phyloP scores from a whole-genome alignment of 2,113 vertebrate genomes.

The Ammospiza caudacuta region DNA sequence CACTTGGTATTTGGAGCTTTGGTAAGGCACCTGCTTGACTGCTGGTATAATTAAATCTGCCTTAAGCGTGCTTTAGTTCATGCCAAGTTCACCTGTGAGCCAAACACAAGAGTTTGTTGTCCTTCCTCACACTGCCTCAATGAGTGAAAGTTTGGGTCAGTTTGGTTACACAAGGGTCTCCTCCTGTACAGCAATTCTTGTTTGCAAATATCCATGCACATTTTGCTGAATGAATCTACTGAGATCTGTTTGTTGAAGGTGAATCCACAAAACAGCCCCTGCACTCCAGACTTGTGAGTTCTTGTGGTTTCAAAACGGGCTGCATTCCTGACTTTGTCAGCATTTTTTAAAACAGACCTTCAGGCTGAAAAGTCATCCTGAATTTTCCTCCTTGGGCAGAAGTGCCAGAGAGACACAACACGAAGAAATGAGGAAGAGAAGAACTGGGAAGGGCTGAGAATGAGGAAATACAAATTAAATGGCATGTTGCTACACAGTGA shows the following conservation, averaged over 20 bases:
- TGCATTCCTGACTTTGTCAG: not conserved
- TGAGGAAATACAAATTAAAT: not conserved
- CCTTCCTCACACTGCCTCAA: not conserved
- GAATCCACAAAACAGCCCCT: not conserved
- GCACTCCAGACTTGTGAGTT: not conserved
- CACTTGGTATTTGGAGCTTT: not conserved
- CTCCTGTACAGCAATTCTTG: not conserved
- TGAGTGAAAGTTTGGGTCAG: not conserved
- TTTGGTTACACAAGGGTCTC: not conserved
- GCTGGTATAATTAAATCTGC: not conserved
- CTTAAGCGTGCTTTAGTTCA: not conserved
- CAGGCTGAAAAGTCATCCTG: not conserved
- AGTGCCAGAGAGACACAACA: not conserved
- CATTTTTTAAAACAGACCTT: not conserved
- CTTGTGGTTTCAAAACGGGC: not conserved
- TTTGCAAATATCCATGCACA: not conserved
- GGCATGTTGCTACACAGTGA: rapidly evolving
- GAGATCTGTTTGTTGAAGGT: not conserved
- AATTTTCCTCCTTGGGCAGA: not conserved
- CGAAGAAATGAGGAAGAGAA: slow-evolving; percentile 10
- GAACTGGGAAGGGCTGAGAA: not conserved
- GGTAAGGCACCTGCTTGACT: not conserved
- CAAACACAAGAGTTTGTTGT: not conserved
- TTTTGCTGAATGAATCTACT: not conserved
- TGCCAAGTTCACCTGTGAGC: not conserved